Conservation (phyloP, 23 tunicate species). For the Styela plicata region DNA sequence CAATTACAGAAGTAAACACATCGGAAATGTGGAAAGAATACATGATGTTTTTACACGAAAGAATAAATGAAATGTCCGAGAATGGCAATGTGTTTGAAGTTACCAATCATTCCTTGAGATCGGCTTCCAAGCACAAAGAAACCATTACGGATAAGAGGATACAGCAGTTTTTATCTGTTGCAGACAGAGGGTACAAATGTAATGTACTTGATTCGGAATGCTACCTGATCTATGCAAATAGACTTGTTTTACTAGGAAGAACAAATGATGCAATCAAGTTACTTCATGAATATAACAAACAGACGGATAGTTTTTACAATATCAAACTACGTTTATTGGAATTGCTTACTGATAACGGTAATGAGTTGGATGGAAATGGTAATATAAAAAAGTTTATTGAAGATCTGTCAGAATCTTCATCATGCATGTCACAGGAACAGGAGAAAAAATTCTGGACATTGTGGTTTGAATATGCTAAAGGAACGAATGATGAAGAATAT, state of each 20-base stretch:
- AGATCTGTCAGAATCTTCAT: not conserved
- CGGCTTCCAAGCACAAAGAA: not conserved
- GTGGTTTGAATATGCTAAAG: constrained; percentile 48
- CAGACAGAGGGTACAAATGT: constrained; percentile 25
- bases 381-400: not conserved
- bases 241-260: constrained; percentile 10
- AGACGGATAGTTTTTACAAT: not conserved
- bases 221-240: constrained; percentile 28
- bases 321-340: constrained; percentile 7
- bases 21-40: constrained; percentile 78
- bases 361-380: not conserved
- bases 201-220: constrained; percentile 20
- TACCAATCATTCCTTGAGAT: not conserved
- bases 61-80: not conserved
- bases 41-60: constrained; percentile 10
- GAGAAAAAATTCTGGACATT: constrained; percentile 37
- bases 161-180: constrained; percentile 8
- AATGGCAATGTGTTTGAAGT: not conserved
- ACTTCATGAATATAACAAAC: constrained; percentile 15
- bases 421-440: constrained; percentile 5
- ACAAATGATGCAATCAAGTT: constrained; percentile 26
- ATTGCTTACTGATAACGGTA: not conserved
- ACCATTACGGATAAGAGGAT: not conserved
- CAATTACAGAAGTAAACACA: constrained; percentile 40
- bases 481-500: constrained; percentile 14